phyloP scores from a whole-genome alignment of 2,797 vertebrate species.

The Lateolabrax maculatus region DNA sequence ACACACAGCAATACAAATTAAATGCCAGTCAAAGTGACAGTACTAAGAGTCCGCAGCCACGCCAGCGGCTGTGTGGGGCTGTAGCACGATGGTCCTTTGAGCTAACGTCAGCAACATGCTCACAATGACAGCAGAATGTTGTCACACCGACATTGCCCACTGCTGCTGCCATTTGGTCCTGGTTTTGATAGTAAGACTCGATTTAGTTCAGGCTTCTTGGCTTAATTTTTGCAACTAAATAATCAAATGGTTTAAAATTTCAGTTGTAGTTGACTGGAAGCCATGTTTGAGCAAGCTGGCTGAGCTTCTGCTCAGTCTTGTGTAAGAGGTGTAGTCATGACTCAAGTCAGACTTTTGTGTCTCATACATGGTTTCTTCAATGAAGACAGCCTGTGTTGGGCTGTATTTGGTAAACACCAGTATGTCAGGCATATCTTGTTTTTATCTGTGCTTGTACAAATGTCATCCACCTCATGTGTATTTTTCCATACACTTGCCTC shows the following conservation, averaged over 20 bases:
- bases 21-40: background rate
- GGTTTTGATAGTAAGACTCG: no score
- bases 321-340: background rate
- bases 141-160: no score
- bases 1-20: background rate
- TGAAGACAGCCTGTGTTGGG: background rate
- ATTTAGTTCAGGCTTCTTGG: no score
- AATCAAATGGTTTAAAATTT: background rate
- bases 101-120: background rate
- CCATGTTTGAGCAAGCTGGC: background rate
- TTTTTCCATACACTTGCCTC: background rate
- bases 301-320: background rate
- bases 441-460: constrained; percentile 26
- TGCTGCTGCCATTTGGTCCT: no score
- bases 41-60: background rate
- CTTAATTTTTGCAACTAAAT: background rate
- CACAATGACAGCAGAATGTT: background rate
- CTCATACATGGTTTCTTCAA: background rate
- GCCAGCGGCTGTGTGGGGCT: background rate
- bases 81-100: background rate
- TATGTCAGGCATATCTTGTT: constrained; percentile 6
- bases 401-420: background rate
- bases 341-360: background rate
- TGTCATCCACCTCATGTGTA: background rate
- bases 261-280: background rate